These are phyloP conservation scores for Apocheima hispidaria DNA, from an alignment of 2,888 invertebrate species.

Conservation along the genomic window DNA sequence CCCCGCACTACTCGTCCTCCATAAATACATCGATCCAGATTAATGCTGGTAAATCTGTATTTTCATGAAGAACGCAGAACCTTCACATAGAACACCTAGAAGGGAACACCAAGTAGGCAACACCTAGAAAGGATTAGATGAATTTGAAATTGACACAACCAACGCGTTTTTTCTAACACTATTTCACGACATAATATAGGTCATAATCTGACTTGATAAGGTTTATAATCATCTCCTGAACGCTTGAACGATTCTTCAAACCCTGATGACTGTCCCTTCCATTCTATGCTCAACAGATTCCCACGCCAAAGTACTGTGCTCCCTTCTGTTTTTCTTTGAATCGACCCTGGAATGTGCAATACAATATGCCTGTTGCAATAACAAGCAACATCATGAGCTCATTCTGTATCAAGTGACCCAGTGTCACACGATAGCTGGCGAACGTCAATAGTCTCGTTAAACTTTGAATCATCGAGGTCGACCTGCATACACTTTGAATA, in stretches of 20 bases:
- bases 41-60: no score
- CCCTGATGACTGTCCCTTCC: neutral
- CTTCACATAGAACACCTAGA: no score
- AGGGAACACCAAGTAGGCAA: no score
- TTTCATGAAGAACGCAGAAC: no score
- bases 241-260: neutral
- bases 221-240: no score
- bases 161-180: no score
- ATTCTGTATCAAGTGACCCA: conserved; percentile 57
- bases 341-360: conserved; percentile 18
- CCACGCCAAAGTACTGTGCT: neutral
- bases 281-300: neutral
- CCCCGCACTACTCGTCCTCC: no score
- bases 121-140: no score
- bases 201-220: no score
- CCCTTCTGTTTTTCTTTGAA: conserved; percentile 12
- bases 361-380: conserved; percentile 29
- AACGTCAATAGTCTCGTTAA: conserved; percentile 33
- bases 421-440: conserved; percentile 48
- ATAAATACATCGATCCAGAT: no score
- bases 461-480: conserved; percentile 21
- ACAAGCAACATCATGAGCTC: conserved; percentile 38
- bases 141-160: no score
- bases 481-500: neutral
- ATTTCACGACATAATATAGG: no score